phyloP scores from a whole-genome alignment of 1,140 invertebrate species.

The Pantala flavescens region DNA sequence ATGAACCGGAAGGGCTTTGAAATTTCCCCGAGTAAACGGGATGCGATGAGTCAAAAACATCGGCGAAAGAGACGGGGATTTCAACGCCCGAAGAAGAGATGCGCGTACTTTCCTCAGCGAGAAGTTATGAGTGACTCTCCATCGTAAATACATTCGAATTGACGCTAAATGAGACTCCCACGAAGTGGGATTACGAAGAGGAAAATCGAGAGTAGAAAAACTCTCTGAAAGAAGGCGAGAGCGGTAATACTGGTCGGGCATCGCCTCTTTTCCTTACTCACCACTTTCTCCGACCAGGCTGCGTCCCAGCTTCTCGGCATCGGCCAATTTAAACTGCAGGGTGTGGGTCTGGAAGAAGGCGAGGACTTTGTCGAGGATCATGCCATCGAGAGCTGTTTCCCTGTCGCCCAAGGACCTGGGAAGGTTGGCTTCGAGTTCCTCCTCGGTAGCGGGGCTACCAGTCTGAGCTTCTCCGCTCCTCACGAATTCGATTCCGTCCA shows the following conservation, averaged over 20 bases:
- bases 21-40: no score
- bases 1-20: no score
- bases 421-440: slow-evolving; percentile 28
- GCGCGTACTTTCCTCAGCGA: no score
- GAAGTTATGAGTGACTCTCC: no score
- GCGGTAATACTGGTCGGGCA: not conserved
- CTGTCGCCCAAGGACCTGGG: slow-evolving; percentile 57
- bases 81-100: no score
- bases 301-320: not conserved
- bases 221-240: not conserved
- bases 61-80: no score
- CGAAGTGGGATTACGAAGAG: no score
- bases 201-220: no score
- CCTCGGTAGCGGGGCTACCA: slow-evolving; percentile 25
- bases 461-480: slow-evolving; percentile 27
- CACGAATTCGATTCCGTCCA: slow-evolving; percentile 46
- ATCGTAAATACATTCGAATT: no score
- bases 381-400: slow-evolving; percentile 56
- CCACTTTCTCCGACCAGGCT: not conserved
- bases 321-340: slow-evolving; percentile 44
- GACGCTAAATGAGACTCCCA: no score
- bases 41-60: no score
- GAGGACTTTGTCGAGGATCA: slow-evolving; percentile 61
- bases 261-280: not conserved
- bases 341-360: slow-evolving; percentile 64